Percentiles rank a stretch among this genome's conserved stretches.
Evolutionary conservation across 2,888 invertebrate species (phyloP).

Genomic region (Onchidella celtica): DNA sequence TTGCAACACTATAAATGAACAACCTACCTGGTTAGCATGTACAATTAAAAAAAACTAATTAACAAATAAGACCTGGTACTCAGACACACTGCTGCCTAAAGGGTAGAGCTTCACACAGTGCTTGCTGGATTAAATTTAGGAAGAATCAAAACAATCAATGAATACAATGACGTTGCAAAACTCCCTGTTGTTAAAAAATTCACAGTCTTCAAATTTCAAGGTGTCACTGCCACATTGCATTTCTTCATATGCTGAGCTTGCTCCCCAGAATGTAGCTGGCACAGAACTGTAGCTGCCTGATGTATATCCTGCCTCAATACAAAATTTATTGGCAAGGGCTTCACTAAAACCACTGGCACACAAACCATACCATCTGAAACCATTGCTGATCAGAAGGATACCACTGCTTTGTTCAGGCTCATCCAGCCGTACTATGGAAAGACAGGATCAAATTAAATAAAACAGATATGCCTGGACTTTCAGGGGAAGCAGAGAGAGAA

Average conservation of each 20-base stretch:
- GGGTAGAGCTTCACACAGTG: too few species aligned
- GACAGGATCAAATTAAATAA: too few species aligned
- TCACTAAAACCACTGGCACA: background rate
- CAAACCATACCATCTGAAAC: background rate
- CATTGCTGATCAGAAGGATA: background rate
- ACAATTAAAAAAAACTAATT: too few species aligned
- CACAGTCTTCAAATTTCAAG: conserved; percentile 12
- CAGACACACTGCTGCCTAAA: too few species aligned
- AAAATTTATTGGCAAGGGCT: background rate
- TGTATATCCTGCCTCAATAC: conserved; percentile 3
- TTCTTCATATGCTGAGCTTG: background rate
- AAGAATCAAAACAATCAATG: too few species aligned
- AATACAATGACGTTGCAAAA: conserved; percentile 10
- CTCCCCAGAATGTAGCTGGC: background rate
- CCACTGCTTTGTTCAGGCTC: background rate
- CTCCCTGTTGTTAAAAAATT: too few species aligned
- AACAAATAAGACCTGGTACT: too few species aligned
- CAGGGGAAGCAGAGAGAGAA: too few species aligned
- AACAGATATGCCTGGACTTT: too few species aligned
- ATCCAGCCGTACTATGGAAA: background rate
- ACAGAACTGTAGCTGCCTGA: background rate
- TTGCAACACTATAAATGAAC: too few species aligned
- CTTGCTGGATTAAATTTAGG: too few species aligned
- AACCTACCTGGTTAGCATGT: too few species aligned
- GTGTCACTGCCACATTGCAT: background rate